Evolutionary conservation across 2,888 invertebrate species (phyloP).

Genomic region (Dorcus hopei): DNA sequence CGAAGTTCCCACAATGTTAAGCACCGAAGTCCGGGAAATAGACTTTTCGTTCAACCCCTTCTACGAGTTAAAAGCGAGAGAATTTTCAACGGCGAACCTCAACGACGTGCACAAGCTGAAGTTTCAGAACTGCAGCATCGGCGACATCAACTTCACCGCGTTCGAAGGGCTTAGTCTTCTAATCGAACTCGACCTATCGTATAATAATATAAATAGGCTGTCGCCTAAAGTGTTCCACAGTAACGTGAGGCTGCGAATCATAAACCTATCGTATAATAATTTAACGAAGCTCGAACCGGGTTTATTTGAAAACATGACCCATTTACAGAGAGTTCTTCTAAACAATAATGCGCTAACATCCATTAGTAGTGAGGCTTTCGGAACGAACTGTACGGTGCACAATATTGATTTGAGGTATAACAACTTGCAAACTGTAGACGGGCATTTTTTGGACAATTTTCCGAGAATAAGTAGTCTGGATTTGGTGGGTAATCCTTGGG

Average conservation of each 20-base stretch:
- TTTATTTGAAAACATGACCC: slow-evolving; percentile 71
- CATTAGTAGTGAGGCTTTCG: slow-evolving; percentile 70
- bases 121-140: slow-evolving; percentile 70
- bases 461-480: slow-evolving; percentile 69
- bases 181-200: slow-evolving; percentile 79
- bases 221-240: slow-evolving; percentile 69
- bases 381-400: slow-evolving; percentile 61
- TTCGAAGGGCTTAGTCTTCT: slow-evolving; percentile 73
- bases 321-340: slow-evolving; percentile 72
- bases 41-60: slow-evolving; percentile 72
- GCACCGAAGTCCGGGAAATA: slow-evolving; percentile 67
- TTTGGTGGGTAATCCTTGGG: slow-evolving; percentile 81
- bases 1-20: slow-evolving; percentile 69
- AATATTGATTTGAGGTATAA: slow-evolving; percentile 72
- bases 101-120: slow-evolving; percentile 79
- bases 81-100: slow-evolving; percentile 67
- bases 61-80: slow-evolving; percentile 61
- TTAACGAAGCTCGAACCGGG: slow-evolving; percentile 69
- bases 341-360: slow-evolving; percentile 70
- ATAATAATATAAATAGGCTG: slow-evolving; percentile 65
- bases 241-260: slow-evolving; percentile 66
- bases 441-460: slow-evolving; percentile 63
- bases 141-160: slow-evolving; percentile 69
- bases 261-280: slow-evolving; percentile 73
- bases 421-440: slow-evolving; percentile 62